Base-by-base conservation (phyloP, 2,888 invertebrate genomes). In the Diabrotica balteata region DNA sequence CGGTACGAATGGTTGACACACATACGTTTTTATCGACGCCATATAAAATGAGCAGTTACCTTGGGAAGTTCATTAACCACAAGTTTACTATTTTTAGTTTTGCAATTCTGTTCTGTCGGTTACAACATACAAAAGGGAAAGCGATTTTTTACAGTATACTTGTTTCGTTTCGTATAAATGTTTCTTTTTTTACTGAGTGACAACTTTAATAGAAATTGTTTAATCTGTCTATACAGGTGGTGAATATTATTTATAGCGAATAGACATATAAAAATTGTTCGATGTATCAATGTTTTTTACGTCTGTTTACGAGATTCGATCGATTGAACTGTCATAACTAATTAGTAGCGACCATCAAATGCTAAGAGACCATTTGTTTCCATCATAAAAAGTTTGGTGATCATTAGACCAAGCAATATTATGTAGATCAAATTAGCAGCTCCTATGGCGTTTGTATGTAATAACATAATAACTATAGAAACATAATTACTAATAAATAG, bases 31-130 rank as follows among this genome's bases (percentile, higher is more conserved):
- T 73, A 71, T 71, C 73, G 70, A 73, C 69, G 63, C 70, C 65
- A 70, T 72, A 72, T 73, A 71, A 73, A 72, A 70, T 71, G 69
- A 71, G 71, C 54, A 67, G 69, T 72, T 73, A 74, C 78, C 78
- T 78, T 78, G 77, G 71, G 70, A 77, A 76, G 78, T 78, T 78
- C 78, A 78, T 77, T 78, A 78, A 77, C 77, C 78, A 76, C 76
- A 62, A 71, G 73, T 73, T 74, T 74, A 75, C 75, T 76, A 77
- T 78, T 77, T 78, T 78, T 76, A 76, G 77, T 78, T 76, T 77
- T 78, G 78, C 75, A 78, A 78, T 62, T 65, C 71, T 69, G 66
- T 64, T 69, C 62, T 66, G 51, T 58, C 71, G 70, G 70, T 77
- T 77, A 69, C 77, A 70, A 76, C 74, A 77, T 72, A 67, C 70